Percentiles rank a stretch among this genome's conserved stretches.
These are phyloP conservation scores for Ornithoptera priamus DNA, from an alignment of 2,888 invertebrate genomes.

Conservation along the genomic window DNA sequence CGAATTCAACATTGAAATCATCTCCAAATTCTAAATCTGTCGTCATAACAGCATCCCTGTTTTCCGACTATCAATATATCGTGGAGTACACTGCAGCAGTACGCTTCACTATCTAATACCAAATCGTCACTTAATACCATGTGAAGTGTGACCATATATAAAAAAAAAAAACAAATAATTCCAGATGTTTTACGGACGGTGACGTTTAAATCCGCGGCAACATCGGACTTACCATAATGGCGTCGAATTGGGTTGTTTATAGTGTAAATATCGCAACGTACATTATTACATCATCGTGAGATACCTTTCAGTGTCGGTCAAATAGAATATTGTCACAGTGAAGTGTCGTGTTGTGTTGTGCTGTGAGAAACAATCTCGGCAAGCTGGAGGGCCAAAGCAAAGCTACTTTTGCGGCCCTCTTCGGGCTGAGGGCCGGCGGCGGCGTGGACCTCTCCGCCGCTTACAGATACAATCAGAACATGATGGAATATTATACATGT, in stretches of 20 bases:
- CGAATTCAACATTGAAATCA: no score
- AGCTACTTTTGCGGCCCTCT: conserved; percentile 83
- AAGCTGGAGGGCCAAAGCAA: conserved; percentile 84
- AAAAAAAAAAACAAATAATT: no score
- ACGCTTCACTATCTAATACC: no score
- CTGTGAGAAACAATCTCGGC: conserved; percentile 32
- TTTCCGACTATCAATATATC: no score
- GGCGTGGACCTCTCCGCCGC: conserved; percentile 96
- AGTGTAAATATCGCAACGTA: conserved; percentile 2
- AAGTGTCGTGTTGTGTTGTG: conserved; percentile 44
- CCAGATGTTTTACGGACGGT: conserved; percentile 1
- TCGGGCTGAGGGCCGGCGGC: conserved; percentile 82
- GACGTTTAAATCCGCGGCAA: conserved; percentile 12
- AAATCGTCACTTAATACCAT: no score
- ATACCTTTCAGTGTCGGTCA: conserved; percentile 5
- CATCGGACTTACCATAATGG: conserved; percentile 4
- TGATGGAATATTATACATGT: conserved; percentile 99
- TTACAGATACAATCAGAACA: conserved; percentile 97
- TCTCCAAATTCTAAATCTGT: no score
- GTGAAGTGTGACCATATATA: no score
- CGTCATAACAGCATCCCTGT: no score
- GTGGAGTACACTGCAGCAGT: no score
- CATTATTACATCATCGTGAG: background rate
- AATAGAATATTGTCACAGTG: conserved; percentile 33
- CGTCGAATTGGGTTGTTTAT: conserved; percentile 6